Evolutionary conservation across 2,888 invertebrate genomes (phyloP).

Genomic region (Cryptus armator): DNA sequence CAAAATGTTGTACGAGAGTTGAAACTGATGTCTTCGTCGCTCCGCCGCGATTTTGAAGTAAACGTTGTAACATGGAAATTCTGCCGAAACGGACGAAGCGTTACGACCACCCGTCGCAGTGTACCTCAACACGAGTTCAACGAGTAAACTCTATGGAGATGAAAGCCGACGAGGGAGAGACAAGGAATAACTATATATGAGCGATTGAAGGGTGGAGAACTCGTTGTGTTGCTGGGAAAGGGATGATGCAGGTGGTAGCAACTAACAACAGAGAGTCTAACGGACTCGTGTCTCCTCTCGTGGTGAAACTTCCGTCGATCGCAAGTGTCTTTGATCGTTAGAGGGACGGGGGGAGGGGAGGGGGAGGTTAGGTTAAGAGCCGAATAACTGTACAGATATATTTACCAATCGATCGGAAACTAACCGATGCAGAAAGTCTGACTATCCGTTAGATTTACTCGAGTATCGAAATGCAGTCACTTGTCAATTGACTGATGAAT

Average conservation of each 20-base stretch:
- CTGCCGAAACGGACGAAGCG: conserved; percentile 23
- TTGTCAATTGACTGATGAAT: not conserved
- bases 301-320: conserved; percentile 51
- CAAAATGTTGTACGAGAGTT: too few species aligned
- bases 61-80: not conserved
- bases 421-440: conserved; percentile 24
- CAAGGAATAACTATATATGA: conserved; percentile 60
- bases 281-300: conserved; percentile 26
- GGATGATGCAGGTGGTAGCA: conserved; percentile 16
- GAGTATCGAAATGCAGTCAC: not conserved
- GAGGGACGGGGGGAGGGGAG: conserved; percentile 50
- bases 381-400: conserved; percentile 63
- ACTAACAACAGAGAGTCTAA: conserved; percentile 11
- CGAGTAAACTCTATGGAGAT: conserved; percentile 15
- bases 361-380: conserved; percentile 50
- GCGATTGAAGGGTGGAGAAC: conserved; percentile 20
- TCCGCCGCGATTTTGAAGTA: not conserved
- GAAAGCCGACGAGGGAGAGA: not conserved
- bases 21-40: too few species aligned
- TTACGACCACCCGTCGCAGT: conserved; percentile 34
- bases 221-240: conserved; percentile 9
- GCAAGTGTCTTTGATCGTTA: conserved; percentile 71
- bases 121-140: conserved; percentile 19
- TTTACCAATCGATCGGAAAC: conserved; percentile 36
- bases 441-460: not conserved